Evolutionary conservation across 2,888 invertebrate species (phyloP).

Genomic region (Sphecodes monilicornis): DNA sequence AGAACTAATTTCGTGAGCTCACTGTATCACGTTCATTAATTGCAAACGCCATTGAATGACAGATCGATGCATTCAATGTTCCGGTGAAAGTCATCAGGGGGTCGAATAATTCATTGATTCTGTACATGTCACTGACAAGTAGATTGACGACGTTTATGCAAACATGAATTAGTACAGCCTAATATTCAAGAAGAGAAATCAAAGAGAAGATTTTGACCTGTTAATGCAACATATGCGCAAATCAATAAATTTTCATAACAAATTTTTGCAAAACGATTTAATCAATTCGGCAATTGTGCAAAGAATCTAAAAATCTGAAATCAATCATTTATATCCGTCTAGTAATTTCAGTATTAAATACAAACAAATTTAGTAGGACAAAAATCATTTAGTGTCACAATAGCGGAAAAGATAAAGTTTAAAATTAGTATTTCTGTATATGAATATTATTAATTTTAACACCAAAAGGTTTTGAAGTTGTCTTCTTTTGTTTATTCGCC

Average conservation of each 20-base stretch:
- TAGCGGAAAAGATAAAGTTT: too few species aligned
- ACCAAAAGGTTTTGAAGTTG: too few species aligned
- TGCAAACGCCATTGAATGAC: neutral
- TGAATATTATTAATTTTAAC: too few species aligned
- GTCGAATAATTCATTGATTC: neutral
- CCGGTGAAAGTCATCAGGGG: neutral
- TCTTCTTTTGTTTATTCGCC: too few species aligned
- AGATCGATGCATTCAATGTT: neutral
- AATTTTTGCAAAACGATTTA: too few species aligned
- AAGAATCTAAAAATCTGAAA: too few species aligned
- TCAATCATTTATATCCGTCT: too few species aligned
- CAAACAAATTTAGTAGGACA: too few species aligned
- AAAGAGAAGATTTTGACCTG: neutral
- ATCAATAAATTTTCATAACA: neutral
- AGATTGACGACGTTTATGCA: neutral
- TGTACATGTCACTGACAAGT: neutral
- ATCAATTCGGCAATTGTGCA: too few species aligned
- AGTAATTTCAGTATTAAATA: too few species aligned
- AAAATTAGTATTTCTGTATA: too few species aligned
- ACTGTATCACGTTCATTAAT: neutral
- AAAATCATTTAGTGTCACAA: too few species aligned
- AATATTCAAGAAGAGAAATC: neutral
- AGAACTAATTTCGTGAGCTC: neutral
- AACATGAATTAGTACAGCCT: neutral
- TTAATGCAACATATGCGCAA: neutral